These are phyloP conservation scores for Halcyon smyrnensis DNA, from an alignment of 2,797 vertebrate species.

Conservation along the genomic window DNA sequence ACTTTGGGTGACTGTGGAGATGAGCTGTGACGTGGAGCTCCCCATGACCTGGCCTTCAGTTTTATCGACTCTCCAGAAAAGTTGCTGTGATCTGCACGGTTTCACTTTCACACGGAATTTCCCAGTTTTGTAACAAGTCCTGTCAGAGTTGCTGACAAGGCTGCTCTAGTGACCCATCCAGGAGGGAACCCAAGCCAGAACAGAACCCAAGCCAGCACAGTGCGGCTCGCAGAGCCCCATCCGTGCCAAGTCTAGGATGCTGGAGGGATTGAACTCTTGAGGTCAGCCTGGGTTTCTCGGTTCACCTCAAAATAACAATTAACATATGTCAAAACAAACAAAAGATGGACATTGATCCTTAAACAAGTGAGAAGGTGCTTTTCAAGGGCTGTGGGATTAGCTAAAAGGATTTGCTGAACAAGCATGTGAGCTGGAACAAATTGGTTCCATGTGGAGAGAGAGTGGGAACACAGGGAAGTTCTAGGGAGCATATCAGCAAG, in stretches of 20 bases:
- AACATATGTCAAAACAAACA: accelerated
- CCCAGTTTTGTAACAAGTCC: background rate
- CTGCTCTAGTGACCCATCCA: background rate
- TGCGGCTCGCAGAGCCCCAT: accelerated
- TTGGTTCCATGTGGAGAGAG: background rate
- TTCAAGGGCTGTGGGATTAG: background rate
- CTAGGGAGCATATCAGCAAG: background rate
- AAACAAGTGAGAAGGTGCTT: background rate
- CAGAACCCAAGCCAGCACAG: background rate
- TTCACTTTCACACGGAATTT: background rate
- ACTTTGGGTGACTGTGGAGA: too few relatives aligned
- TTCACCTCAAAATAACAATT: background rate
- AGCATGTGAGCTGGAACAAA: background rate
- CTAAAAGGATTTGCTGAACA: background rate
- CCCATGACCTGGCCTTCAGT: background rate
- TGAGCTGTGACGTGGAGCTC: background rate
- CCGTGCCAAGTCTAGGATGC: background rate
- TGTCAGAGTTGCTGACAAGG: background rate
- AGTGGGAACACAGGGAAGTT: background rate
- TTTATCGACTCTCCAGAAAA: background rate
- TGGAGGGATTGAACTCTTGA: background rate
- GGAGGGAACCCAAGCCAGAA: background rate
- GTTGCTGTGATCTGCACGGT: background rate
- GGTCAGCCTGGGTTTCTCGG: background rate
- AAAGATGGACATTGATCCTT: background rate